Percentiles rank a stretch among this genome's conserved stretches.
phyloP scores from a whole-genome alignment of 2,888 invertebrate species.

The Orchesella flavescens region DNA sequence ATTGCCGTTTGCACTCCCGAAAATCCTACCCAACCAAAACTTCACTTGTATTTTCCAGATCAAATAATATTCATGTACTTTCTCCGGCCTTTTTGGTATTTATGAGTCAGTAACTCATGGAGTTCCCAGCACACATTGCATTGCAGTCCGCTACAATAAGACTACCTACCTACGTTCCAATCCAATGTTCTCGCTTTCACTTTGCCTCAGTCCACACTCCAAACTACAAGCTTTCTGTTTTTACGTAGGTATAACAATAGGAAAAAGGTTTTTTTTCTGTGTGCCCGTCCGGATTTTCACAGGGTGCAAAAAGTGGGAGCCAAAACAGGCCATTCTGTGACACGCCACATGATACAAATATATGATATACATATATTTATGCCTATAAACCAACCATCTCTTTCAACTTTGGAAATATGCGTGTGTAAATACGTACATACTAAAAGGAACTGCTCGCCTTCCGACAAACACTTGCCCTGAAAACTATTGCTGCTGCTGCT shows the following conservation, averaged over 20 bases:
- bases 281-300: slow-evolving; percentile 37
- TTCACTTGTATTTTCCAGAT: neutral
- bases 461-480: no score
- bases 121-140: no score
- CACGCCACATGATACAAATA: slow-evolving; percentile 32
- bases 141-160: no score
- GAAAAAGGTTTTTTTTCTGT: slow-evolving; percentile 4
- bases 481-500: no score
- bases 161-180: no score
- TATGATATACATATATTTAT: slow-evolving; percentile 24
- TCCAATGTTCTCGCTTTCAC: neutral
- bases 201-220: neutral
- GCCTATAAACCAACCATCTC: no score
- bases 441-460: no score
- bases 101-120: slow-evolving; percentile 42
- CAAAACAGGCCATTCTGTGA: slow-evolving; percentile 38
- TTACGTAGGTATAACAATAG: neutral
- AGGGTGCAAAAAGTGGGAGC: slow-evolving; percentile 2
- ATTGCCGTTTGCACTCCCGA: slow-evolving; percentile 29
- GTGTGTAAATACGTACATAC: no score
- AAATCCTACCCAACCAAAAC: neutral
- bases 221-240: no score
- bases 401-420: slow-evolving; percentile 27
- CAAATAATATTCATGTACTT: slow-evolving; percentile 52
- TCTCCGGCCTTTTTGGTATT: slow-evolving; percentile 37